A percentile compares a stretch with the other conserved stretches of the same genome.
Evolutionary conservation across 2,888 invertebrate genomes (phyloP).

Genomic region (Patella caerulea): DNA sequence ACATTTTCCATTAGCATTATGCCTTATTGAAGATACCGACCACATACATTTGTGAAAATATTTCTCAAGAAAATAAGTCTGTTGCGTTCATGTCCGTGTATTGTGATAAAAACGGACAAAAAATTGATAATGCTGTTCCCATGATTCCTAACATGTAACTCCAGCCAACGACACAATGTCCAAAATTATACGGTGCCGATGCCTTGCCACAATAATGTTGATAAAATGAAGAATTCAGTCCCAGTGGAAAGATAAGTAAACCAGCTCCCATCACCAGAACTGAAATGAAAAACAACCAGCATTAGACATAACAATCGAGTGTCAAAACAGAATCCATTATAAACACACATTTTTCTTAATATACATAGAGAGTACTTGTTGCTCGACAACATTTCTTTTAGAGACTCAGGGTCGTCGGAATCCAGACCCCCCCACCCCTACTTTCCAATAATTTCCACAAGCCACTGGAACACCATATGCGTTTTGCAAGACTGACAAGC

Average conservation of each 20-base stretch:
- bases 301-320: background rate
- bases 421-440: too few species aligned
- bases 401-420: too few species aligned
- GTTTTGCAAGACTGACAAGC: too few species aligned
- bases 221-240: slow-evolving; percentile 70
- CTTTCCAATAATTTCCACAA: too few species aligned
- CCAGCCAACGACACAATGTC: slow-evolving; percentile 72
- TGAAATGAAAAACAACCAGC: slow-evolving; percentile 57
- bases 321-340: too few species aligned
- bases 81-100: slow-evolving; percentile 44
- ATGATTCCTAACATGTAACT: slow-evolving; percentile 72
- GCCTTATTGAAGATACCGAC: too few species aligned
- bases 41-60: too few species aligned
- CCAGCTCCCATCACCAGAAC: slow-evolving; percentile 71
- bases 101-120: slow-evolving; percentile 71
- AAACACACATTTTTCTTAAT: too few species aligned
- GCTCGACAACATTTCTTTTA: too few species aligned
- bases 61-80: slow-evolving; percentile 33
- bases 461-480: too few species aligned
- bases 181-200: slow-evolving; percentile 62
- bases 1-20: too few species aligned
- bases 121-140: slow-evolving; percentile 70
- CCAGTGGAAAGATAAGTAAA: slow-evolving; percentile 71
- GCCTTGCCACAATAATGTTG: slow-evolving; percentile 68
- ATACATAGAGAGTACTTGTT: too few species aligned